phyloP scores from a whole-genome alignment of 2,797 vertebrate species.

The Poeciliopsis infans region DNA sequence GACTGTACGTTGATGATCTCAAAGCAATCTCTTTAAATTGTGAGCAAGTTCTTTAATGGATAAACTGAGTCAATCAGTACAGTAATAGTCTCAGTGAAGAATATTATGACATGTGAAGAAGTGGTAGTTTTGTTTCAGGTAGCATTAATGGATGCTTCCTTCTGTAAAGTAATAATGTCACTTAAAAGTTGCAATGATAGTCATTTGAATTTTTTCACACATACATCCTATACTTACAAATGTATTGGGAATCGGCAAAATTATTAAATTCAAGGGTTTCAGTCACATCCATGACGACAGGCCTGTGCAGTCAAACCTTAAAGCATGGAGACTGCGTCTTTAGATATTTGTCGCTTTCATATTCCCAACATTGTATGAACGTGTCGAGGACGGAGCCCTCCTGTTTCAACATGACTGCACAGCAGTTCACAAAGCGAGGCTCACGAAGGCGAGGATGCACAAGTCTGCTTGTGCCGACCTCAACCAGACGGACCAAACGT shows the following conservation, averaged over 20 bases:
- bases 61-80: not conserved
- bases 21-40: not conserved
- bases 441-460: not conserved
- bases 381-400: not conserved
- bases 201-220: not conserved
- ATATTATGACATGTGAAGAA: not conserved
- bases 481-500: not conserved
- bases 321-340: not conserved
- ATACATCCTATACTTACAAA: too few relatives aligned
- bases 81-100: not conserved
- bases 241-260: not conserved
- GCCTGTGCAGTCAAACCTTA: not conserved
- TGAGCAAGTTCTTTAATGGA: not conserved
- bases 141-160: not conserved
- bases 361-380: too few relatives aligned
- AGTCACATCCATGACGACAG: not conserved
- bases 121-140: not conserved
- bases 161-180: not conserved
- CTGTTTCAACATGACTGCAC: not conserved
- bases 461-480: not conserved
- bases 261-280: not conserved
- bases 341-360: not conserved
- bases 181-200: not conserved
- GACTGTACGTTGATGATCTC: not conserved
- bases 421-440: not conserved